A percentile compares a stretch with the other conserved stretches of the same genome.
These are phyloP conservation scores for Rhea pennata DNA, from an alignment of 2,113 vertebrate genomes.

Conservation along the genomic window DNA sequence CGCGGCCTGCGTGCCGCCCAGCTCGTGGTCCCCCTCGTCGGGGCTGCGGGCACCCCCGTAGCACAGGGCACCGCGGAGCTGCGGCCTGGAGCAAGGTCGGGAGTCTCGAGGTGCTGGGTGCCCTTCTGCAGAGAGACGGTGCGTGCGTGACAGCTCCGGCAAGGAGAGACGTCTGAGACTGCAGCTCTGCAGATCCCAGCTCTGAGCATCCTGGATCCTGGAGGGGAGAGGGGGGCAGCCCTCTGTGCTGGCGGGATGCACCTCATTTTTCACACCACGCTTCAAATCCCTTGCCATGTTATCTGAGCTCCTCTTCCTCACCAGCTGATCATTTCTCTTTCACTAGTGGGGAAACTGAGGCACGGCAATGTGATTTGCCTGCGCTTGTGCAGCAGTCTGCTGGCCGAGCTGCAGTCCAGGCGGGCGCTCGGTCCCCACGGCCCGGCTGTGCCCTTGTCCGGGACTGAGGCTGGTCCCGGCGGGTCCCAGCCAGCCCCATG, in stretches of 20 bases:
- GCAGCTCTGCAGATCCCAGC: fast-evolving
- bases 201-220: fast-evolving
- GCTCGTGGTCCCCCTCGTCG: fast-evolving
- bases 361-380: neutral
- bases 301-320: slow-evolving; percentile 4
- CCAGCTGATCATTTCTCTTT: fast-evolving
- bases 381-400: fast-evolving
- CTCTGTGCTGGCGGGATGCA: fast-evolving
- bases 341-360: neutral
- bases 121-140: fast-evolving
- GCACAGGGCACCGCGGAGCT: fast-evolving
- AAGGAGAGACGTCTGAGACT: fast-evolving
- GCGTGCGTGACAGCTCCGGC: fast-evolving
- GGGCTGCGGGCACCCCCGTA: neutral
- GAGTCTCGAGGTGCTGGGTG: fast-evolving
- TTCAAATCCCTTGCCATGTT: neutral
- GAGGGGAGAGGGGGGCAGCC: neutral
- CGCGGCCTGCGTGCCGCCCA: neutral
- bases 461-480: fast-evolving
- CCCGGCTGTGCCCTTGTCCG: fast-evolving
- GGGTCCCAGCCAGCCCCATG: fast-evolving
- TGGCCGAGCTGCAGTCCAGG: neutral
- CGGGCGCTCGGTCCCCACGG: fast-evolving
- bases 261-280: fast-evolving
- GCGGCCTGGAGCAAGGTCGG: fast-evolving